Percentiles rank a stretch among this genome's conserved stretches.
Conservation (phyloP, 2,888 invertebrate species). For the Eupithecia exiguata region DNA sequence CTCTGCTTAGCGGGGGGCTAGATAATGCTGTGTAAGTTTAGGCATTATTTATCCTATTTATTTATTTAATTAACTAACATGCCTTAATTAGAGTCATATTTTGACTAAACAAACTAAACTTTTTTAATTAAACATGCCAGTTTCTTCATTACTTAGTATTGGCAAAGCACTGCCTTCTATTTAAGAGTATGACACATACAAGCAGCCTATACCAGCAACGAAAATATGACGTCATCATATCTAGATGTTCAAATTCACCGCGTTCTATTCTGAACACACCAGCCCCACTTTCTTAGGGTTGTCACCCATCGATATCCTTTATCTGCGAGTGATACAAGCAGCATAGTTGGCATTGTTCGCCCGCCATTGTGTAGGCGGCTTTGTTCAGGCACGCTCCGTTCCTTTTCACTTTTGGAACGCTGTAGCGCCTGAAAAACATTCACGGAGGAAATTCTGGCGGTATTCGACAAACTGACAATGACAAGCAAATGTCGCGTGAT, state of each 20-base stretch:
- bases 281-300: conserved; percentile 45
- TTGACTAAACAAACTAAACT: too few species aligned
- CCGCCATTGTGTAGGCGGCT: conserved; percentile 72
- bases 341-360: conserved; percentile 80
- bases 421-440: conserved; percentile 60
- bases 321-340: conserved; percentile 78
- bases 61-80: too few species aligned
- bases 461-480: background rate
- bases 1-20: too few species aligned
- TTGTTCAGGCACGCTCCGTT: conserved; percentile 80
- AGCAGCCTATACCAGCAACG: background rate
- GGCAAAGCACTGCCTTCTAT: background rate
- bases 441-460: conserved; percentile 32
- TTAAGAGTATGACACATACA: background rate
- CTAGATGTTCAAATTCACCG: background rate
- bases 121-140: too few species aligned
- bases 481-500: background rate
- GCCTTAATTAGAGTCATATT: too few species aligned
- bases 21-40: too few species aligned
- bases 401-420: conserved; percentile 73
- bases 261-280: conserved; percentile 4
- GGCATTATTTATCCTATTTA: too few species aligned
- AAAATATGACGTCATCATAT: background rate
- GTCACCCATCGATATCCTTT: conserved; percentile 62
- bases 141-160: too few species aligned